A percentile compares a stretch with the other conserved stretches of the same genome.
Conservation (phyloP, 1,140 invertebrate genomes). For the Psilanteris sp. region DNA sequence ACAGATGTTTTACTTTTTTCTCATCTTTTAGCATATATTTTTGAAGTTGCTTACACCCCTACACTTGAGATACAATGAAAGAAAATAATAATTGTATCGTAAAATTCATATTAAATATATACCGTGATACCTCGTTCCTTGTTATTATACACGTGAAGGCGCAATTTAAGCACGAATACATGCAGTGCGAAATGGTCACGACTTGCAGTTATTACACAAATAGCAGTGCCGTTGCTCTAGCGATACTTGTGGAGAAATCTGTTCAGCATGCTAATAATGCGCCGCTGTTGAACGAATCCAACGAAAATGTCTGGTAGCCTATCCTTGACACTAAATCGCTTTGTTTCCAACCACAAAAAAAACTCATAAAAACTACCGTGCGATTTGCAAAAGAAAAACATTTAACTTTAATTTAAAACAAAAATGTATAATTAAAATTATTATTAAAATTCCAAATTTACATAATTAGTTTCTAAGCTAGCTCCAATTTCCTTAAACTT, state of each 20-base stretch:
- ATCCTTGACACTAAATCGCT: constrained; percentile 24
- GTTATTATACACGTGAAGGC: constrained; percentile 39
- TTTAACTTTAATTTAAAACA: too few species aligned
- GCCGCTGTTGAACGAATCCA: constrained; percentile 28
- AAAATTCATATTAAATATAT: constrained; percentile 29
- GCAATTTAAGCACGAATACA: constrained; percentile 36
- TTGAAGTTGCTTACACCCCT: too few species aligned
- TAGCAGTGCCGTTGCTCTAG: constrained; percentile 7
- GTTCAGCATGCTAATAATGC: constrained; percentile 47
- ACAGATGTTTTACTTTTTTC: too few species aligned
- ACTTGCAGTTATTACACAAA: constrained; percentile 42
- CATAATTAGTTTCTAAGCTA: too few species aligned
- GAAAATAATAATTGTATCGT: constrained; percentile 34
- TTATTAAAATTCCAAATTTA: too few species aligned
- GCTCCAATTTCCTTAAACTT: too few species aligned
- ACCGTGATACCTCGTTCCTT: constrained; percentile 35
- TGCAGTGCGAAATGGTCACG: constrained; percentile 48
- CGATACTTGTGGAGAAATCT: constrained; percentile 30
- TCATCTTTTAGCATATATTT: too few species aligned
- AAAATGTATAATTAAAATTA: too few species aligned
- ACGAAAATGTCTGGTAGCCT: constrained; percentile 34
- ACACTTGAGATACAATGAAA: too few species aligned
- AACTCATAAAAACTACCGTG: constrained; percentile 17
- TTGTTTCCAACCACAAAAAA: constrained; percentile 17
- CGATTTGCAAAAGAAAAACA: constrained; percentile 18